Base-by-base conservation (phyloP, 2,797 vertebrate genomes). In the Kryptopterus vitreolus region DNA sequence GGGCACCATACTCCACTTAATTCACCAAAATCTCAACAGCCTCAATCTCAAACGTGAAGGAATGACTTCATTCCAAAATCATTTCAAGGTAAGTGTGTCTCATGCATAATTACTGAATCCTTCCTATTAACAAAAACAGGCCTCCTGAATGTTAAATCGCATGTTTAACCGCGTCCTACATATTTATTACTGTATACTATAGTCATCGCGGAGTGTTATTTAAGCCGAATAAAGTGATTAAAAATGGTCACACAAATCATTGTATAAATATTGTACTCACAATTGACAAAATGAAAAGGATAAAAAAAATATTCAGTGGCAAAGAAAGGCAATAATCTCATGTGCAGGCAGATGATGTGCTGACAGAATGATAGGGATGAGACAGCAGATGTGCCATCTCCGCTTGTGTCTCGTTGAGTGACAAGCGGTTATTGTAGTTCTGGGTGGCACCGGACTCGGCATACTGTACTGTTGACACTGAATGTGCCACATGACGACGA, bases 1-100 rank as follows among this genome's bases (percentile, higher is more conserved):
- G 86, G 91, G 90, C 84, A 85, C 85, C 92, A 94, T 43, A 93
- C 90, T 90, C 93, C 92, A 91, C 79, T 73, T 33, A 91, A 94
- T 91, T 18, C n/a, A 16, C 3, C 22, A 16, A n/a, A n/a, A 10
- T 57, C 22, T 24, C 31, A 24, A 38, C 13, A 6, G 8, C 0
- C 50, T 38, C 29, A 8, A 55, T 55, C n/a, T 38, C 8, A 38
- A 24, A 24, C 9, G 24, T 24, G 3, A 20, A n/a, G 38, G 10
- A 35, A 29, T 50, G 26, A 29, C 38, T 43, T 43, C 38, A 43
- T 52, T 71, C 24, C 18, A 26, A 72, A 18, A 26, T 11, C 33
- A 57, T 58, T 43, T 43, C 7, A 38, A 55, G 55, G 22, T 33
- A 22, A 8, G 1, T 58, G 33, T 74, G 38, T 18, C 53, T 55